Percentiles rank a stretch among this genome's conserved stretches.
phyloP scores from a whole-genome alignment of 2,113 vertebrate species.

The Istiophorus platypterus region DNA sequence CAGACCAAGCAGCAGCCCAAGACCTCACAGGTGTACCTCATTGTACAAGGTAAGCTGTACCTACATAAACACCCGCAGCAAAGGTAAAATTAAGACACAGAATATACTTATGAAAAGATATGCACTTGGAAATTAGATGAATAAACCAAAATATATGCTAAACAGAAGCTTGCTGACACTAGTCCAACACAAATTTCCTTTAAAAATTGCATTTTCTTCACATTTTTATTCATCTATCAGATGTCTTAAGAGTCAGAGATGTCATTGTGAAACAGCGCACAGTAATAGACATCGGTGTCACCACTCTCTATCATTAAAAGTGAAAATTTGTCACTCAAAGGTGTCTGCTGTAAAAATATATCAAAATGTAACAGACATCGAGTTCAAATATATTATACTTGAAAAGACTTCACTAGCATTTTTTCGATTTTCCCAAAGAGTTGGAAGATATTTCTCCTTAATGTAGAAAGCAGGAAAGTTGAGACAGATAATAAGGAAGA shows the following conservation, averaged over 20 bases:
- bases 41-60: slow-evolving; percentile 93
- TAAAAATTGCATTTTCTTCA: not conserved
- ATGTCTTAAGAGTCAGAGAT: slow-evolving; percentile 1
- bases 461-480: slow-evolving; percentile 35
- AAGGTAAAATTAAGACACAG: too few species aligned
- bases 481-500: slow-evolving; percentile 39
- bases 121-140: not conserved
- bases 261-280: not conserved
- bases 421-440: slow-evolving; percentile 67
- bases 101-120: not conserved
- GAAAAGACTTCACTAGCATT: slow-evolving; percentile 50
- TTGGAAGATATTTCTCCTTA: slow-evolving; percentile 37
- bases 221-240: slow-evolving; percentile 10
- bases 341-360: slow-evolving; percentile 5
- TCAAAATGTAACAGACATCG: slow-evolving; percentile 34
- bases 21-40: slow-evolving; percentile 97
- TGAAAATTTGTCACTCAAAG: slow-evolving; percentile 19
- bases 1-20: slow-evolving; percentile 97
- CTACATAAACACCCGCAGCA: not conserved
- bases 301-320: not conserved
- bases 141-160: not conserved
- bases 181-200: not conserved
- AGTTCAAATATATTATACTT: slow-evolving; percentile 58
- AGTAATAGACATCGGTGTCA: slow-evolving; percentile 20
- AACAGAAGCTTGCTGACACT: not conserved